phyloP scores from a whole-genome alignment of 2,113 vertebrate genomes.

The Hydropotes inermis region DNA sequence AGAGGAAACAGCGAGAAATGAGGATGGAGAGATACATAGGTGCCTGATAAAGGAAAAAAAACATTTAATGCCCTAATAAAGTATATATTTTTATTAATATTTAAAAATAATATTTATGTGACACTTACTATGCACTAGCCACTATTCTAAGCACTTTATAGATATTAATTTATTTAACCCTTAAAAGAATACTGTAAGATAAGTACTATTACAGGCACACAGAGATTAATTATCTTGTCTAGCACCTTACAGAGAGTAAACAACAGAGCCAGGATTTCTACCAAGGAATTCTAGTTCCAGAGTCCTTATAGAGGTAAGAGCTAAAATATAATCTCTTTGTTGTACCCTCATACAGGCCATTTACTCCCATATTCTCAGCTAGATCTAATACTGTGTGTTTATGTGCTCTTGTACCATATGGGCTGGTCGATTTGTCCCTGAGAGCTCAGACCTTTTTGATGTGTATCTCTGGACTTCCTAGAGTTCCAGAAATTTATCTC shows the following conservation, averaged over 20 bases:
- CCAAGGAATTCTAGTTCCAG: not conserved
- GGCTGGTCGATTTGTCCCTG: not conserved
- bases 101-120: not conserved
- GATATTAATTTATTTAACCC: not conserved
- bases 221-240: not conserved
- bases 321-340: not conserved
- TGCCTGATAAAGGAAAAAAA: not conserved
- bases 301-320: not conserved
- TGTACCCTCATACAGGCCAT: not conserved
- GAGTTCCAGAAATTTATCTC: not conserved
- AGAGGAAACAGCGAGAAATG: not conserved
- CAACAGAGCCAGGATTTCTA: not conserved
- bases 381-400: not conserved
- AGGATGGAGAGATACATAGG: not conserved
- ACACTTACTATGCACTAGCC: not conserved
- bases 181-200: not conserved
- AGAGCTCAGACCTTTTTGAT: not conserved
- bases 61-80: not conserved
- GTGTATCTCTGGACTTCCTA: not conserved
- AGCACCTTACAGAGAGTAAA: not conserved
- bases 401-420: not conserved
- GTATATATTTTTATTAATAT: not conserved
- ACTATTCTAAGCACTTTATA: not conserved
- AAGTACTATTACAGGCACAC: not conserved
- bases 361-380: not conserved